phyloP scores from a whole-genome alignment of 2,113 vertebrate genomes.

The Propithecus coquereli region DNA sequence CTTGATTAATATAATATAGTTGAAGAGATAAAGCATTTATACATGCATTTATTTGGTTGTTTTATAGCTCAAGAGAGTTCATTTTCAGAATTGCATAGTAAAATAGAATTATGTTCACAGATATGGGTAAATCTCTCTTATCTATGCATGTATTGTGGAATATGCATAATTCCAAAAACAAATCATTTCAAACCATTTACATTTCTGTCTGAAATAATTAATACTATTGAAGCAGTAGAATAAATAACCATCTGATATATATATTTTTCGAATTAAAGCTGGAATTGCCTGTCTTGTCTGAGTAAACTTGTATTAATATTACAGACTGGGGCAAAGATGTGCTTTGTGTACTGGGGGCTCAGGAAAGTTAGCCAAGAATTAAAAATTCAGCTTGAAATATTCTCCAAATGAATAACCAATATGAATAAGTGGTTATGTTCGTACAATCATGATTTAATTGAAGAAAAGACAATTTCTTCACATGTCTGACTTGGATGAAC shows the following conservation, averaged over 20 bases:
- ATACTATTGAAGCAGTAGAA: conserved; percentile 13
- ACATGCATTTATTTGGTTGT: conserved; percentile 45
- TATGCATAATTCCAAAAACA: not conserved
- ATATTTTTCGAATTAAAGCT: not conserved
- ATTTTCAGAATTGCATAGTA: conserved; percentile 37
- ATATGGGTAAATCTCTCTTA: conserved; percentile 19
- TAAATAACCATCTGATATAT: not conserved
- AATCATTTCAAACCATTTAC: conserved; percentile 23
- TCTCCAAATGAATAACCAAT: not conserved
- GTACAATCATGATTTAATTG: not conserved
- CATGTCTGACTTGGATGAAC: not conserved
- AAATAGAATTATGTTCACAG: conserved; percentile 42
- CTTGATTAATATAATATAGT: not conserved
- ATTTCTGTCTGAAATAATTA: conserved; percentile 33
- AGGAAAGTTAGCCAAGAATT: not conserved
- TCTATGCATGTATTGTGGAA: not conserved
- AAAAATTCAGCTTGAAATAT: not conserved
- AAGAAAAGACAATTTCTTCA: conserved; percentile 20
- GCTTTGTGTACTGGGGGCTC: not conserved
- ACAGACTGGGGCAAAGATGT: not conserved
- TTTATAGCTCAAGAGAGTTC: conserved; percentile 24
- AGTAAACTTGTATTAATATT: not conserved
- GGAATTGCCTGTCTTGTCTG: not conserved
- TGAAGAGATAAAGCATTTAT: conserved; percentile 34
- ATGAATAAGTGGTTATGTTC: not conserved